A percentile compares a stretch with the other conserved stretches of the same genome.
phyloP scores from a whole-genome alignment of 2,113 vertebrate genomes.

The Ageneiosus marmoratus region DNA sequence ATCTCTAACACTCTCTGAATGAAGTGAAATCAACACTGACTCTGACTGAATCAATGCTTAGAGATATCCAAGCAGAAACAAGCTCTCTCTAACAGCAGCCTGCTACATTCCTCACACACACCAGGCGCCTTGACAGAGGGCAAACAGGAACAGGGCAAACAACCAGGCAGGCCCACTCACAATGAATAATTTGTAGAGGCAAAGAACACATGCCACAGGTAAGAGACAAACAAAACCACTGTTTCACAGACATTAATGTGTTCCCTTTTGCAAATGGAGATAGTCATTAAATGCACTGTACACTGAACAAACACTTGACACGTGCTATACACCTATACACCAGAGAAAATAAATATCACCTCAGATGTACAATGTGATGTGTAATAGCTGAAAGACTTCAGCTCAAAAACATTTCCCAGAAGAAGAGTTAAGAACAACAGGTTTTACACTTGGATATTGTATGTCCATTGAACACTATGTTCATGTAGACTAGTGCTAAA shows the following conservation, averaged over 20 bases:
- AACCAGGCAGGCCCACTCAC: background rate
- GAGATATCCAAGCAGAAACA: conserved; percentile 1
- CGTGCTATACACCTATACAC: background rate
- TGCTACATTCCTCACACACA: conserved; percentile 64
- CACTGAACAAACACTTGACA: background rate
- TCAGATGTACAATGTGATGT: conserved; percentile 4
- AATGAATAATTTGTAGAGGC: background rate
- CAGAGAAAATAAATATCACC: background rate
- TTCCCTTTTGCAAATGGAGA: background rate
- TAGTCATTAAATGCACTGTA: background rate
- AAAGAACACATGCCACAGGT: background rate
- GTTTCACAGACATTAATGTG: background rate
- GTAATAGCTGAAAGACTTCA: conserved; percentile 4
- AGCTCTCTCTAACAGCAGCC: conserved; percentile 55
- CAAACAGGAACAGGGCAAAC: conserved; percentile 27
- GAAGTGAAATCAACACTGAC: conserved; percentile 1
- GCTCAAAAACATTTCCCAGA: conserved; percentile 5
- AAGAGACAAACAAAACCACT: background rate
- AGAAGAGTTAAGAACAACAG: background rate
- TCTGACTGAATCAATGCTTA: background rate
- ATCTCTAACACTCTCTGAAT: background rate
- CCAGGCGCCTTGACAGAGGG: conserved; percentile 48
- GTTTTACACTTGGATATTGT: background rate
- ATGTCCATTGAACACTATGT: background rate
- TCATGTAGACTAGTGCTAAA: background rate